Percentiles rank a stretch among this genome's conserved stretches.
These are phyloP conservation scores for Tupaia tana DNA, from an alignment of 2,113 vertebrate genomes.

Conservation along the genomic window DNA sequence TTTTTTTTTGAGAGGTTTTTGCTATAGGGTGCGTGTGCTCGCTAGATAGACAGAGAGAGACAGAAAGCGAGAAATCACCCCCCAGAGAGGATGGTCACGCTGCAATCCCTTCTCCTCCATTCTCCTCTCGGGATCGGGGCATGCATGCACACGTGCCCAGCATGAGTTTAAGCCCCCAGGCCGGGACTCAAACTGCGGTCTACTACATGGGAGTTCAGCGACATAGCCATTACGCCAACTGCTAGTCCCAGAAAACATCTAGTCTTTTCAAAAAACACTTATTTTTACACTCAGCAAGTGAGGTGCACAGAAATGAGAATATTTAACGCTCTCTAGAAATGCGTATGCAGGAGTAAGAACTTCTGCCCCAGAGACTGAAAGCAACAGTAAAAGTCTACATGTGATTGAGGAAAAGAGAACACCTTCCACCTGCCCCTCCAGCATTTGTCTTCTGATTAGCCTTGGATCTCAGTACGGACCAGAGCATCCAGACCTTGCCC, in stretches of 20 bases:
- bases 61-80: no score
- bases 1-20: no score
- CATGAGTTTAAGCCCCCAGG: no score
- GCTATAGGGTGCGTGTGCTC: no score
- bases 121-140: no score
- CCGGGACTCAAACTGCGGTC: no score
- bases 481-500: not conserved
- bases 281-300: not conserved
- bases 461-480: not conserved
- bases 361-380: not conserved
- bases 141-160: no score
- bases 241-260: not conserved
- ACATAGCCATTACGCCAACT: no score
- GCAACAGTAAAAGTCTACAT: not conserved
- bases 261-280: not conserved
- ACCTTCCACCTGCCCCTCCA: not conserved
- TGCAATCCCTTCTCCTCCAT: no score
- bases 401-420: not conserved
- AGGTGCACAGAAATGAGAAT: conserved; percentile 17
- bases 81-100: no score
- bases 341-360: not conserved
- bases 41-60: no score
- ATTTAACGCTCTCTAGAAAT: conserved; percentile 32
- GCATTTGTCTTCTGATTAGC: not conserved
- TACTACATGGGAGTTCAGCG: no score